Evolutionary conservation across 1,140 invertebrate genomes (phyloP), one percentile per base, ranked within the genome.

Genomic region (Drosophila oshimai): DNA sequence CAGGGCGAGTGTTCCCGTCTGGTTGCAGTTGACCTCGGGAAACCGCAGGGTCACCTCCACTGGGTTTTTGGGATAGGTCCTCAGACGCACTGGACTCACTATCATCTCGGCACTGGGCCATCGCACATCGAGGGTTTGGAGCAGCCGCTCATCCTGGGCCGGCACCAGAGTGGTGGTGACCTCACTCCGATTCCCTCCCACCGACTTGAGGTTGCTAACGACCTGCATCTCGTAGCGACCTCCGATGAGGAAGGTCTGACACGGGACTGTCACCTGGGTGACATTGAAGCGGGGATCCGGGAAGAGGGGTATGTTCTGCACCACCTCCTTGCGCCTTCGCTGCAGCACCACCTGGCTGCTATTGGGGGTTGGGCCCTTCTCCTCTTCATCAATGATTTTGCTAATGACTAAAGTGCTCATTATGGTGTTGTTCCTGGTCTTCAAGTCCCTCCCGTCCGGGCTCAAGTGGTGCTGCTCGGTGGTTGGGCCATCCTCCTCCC

Each of bases 41-140:
- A 96, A 96, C 75, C 95, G 94, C 26, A 96, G 75, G 0, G 94
- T 94, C 1, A 94, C 95, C 34, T 93, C 93, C 41, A 97, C 94
- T 3, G 95, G 93, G 42, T 92, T 91, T 70, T 94, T 94, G 4
- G 95, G 95, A 91, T 96, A 96, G n/a, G 96, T 96, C 55, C 93
- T 93, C 18, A 96, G 93, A 44, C 94, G 93, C 74, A 95, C 94
- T 0, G 95, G 95, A 47, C 94, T 94, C 20, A 96, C 92, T 10
- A 93, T 93, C 49, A 97, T 90, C 60, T 93, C 94, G 2, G 95
- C 94, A 31, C 92, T 93, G 2, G 95, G 95, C 96, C 96, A 97
- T 91, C 95, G 93, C 10, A 97, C 95, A 64, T 96, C 95, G 6
- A 91, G 68, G 0, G 88, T 90, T 41, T 91, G 89, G 24, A 68